Evolutionary conservation across 2,797 vertebrate genomes (phyloP).

Genomic region (Hirundo rustica): DNA sequence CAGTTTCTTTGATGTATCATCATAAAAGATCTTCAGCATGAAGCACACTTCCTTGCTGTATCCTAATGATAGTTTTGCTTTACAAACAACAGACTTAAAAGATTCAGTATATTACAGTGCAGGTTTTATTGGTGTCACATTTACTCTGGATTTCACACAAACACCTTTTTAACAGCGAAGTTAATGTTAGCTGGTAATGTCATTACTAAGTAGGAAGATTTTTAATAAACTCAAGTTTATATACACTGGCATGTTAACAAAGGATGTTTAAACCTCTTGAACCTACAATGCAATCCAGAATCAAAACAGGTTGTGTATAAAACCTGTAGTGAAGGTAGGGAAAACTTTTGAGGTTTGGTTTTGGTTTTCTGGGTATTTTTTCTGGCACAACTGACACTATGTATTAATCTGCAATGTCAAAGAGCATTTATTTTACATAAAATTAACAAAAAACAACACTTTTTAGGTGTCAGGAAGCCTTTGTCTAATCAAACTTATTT

Average conservation of each 20-base stretch:
- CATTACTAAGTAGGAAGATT: neutral
- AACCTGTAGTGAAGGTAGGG: neutral
- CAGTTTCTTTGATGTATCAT: conserved; percentile 4
- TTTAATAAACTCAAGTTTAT: neutral
- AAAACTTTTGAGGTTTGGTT: neutral
- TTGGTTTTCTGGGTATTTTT: neutral
- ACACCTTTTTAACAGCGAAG: neutral
- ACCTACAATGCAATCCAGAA: neutral
- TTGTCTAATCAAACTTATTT: neutral
- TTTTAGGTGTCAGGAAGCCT: neutral
- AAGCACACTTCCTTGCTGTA: neutral
- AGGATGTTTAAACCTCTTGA: neutral
- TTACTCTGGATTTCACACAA: neutral
- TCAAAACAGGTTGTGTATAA: neutral
- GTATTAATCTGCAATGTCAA: neutral
- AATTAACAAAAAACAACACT: neutral
- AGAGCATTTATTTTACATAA: neutral
- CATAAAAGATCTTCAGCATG: neutral
- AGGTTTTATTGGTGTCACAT: neutral
- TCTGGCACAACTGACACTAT: neutral
- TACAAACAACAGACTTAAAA: conserved; percentile 33
- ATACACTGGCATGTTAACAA: neutral
- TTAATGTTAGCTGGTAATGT: neutral
- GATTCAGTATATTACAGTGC: neutral
- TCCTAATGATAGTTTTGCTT: conserved; percentile 1